Conservation (phyloP, 1,140 invertebrate genomes). For the Carposina sasakii region DNA sequence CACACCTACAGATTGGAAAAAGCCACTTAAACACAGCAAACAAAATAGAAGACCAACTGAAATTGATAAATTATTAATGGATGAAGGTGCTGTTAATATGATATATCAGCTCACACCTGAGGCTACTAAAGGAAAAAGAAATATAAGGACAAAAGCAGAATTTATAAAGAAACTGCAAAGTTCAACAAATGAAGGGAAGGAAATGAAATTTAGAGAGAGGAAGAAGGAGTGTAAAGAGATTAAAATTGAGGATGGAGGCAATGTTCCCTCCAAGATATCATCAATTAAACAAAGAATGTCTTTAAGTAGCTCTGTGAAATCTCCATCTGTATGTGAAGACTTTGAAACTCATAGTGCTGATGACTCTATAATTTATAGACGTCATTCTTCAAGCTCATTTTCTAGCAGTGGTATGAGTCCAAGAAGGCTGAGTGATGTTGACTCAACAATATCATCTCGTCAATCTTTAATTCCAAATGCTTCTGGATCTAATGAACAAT, state of each 20-base stretch:
- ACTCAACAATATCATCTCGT: too few species aligned
- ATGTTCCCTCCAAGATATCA: conserved; percentile 67
- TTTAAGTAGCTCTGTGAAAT: conserved; percentile 58
- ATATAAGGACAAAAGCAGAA: conserved; percentile 66
- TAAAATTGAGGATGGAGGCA: conserved; percentile 59
- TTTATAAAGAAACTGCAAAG: conserved; percentile 75
- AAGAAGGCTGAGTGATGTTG: conserved; percentile 57
- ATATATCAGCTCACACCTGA: conserved; percentile 79
- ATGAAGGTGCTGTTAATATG: conserved; percentile 90
- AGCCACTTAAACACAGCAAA: conserved; percentile 53
- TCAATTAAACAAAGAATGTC: conserved; percentile 53
- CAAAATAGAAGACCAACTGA: conserved; percentile 78
- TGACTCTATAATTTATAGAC: conserved; percentile 84
- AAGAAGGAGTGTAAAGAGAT: conserved; percentile 52
- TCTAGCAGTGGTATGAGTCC: conserved; percentile 78
- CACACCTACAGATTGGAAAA: conserved; percentile 60
- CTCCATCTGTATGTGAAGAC: conserved; percentile 73
- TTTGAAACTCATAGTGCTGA: conserved; percentile 77
- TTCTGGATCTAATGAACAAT: too few species aligned
- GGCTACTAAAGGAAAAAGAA: conserved; percentile 65
- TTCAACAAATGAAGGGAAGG: conserved; percentile 66
- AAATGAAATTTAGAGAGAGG: conserved; percentile 69
- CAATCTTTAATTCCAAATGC: too few species aligned
- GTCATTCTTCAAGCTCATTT: conserved; percentile 87
- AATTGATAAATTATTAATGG: conserved; percentile 84